phyloP scores from a whole-genome alignment of 2,888 invertebrate genomes.

The Hoplodrina ambigua region DNA sequence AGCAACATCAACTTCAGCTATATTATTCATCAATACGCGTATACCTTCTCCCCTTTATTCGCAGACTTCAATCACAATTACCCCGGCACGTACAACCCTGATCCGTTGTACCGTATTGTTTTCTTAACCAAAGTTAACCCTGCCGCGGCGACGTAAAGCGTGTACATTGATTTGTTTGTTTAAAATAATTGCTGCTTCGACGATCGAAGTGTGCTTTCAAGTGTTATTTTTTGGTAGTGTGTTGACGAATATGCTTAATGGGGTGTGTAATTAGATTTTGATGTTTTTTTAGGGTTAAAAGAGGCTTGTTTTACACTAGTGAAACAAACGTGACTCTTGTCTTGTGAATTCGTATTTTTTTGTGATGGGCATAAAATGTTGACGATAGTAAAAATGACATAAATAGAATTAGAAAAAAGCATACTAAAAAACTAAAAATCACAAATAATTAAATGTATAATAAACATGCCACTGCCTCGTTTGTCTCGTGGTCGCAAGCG shows the following conservation, averaged over 20 bases:
- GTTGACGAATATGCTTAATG: conserved; percentile 53
- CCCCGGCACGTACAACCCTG: conserved; percentile 54
- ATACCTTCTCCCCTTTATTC: background rate
- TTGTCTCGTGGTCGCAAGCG: too few relatives aligned
- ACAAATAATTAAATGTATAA: too few relatives aligned
- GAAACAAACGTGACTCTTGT: background rate
- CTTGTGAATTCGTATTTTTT: background rate
- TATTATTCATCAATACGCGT: conserved; percentile 11
- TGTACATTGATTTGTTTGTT: conserved; percentile 67
- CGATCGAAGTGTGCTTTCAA: conserved; percentile 35
- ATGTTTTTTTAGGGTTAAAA: conserved; percentile 24
- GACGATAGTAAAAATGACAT: too few relatives aligned
- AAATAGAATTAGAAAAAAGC: too few relatives aligned
- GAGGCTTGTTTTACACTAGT: background rate
- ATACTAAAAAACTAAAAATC: too few relatives aligned
- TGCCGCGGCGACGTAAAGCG: conserved; percentile 49
- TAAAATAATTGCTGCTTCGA: conserved; percentile 65
- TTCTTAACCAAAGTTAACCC: conserved; percentile 68
- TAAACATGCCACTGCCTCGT: too few relatives aligned
- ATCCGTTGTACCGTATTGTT: conserved; percentile 58
- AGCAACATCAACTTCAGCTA: background rate
- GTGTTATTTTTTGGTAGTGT: conserved; percentile 54
- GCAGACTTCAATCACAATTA: conserved; percentile 14
- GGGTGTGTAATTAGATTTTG: conserved; percentile 55
- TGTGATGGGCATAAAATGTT: too few relatives aligned